Evolutionary conservation across 1,140 invertebrate species (phyloP).

Genomic region (Cherax destructor): DNA sequence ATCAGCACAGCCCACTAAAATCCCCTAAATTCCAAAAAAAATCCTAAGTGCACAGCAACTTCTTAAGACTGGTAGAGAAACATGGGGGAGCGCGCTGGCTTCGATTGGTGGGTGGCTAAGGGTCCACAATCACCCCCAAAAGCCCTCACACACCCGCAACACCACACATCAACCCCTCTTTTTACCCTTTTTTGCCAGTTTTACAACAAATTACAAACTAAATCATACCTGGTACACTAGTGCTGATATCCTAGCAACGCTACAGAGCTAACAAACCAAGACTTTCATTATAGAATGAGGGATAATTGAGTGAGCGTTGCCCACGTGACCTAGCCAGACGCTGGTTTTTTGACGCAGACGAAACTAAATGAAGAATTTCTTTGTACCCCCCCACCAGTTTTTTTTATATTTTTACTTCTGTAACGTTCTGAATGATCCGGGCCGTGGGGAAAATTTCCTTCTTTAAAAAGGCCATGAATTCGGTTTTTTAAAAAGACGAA

Average conservation of each 20-base stretch:
- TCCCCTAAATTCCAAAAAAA: conserved; percentile 49
- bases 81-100: conserved; percentile 59
- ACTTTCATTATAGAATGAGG: not conserved
- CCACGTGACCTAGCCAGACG: not conserved
- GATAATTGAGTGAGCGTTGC: not conserved
- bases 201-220: no score
- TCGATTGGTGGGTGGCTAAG: conserved; percentile 33
- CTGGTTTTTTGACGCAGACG: not conserved
- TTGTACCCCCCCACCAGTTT: not conserved
- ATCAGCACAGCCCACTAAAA: conserved; percentile 20
- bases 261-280: not conserved
- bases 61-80: conserved; percentile 31
- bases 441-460: no score
- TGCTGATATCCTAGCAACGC: no score
- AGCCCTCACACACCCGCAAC: not conserved
- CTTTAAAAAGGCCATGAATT: no score
- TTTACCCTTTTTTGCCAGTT: no score
- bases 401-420: not conserved
- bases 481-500: no score
- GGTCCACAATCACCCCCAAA: conserved; percentile 8
- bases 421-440: no score
- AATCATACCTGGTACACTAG: no score
- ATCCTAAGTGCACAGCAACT: conserved; percentile 34
- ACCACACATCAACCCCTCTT: no score
- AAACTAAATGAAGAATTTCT: not conserved